These are phyloP conservation scores for Diuraphis noxia DNA, from an alignment of 1,140 invertebrate species.

Conservation along the genomic window DNA sequence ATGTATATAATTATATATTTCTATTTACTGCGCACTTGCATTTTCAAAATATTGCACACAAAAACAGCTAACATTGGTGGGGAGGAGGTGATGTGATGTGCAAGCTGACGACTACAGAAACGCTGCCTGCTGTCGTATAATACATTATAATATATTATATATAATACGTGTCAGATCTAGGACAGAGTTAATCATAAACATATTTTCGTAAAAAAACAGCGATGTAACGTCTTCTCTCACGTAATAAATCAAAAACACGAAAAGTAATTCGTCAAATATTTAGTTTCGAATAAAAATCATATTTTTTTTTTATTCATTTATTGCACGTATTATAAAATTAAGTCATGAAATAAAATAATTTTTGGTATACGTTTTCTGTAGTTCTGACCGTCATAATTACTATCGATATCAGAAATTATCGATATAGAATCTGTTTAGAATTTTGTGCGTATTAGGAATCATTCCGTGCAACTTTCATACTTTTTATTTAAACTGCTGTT, in stretches of 20 bases:
- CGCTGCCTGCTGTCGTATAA: neutral
- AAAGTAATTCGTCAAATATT: neutral
- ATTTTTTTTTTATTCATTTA: neutral
- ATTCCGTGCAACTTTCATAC: neutral
- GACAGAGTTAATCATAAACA: neutral
- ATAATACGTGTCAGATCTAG: neutral
- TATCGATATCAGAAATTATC: neutral
- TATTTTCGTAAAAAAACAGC: neutral
- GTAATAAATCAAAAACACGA: neutral
- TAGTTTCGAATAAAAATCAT: neutral
- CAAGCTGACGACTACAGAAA: neutral
- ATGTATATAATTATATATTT: neutral
- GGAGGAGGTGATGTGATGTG: neutral
- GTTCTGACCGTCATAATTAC: neutral
- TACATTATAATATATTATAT: neutral
- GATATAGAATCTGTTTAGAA: neutral
- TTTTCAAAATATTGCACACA: neutral
- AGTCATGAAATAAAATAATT: neutral
- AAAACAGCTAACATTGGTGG: neutral
- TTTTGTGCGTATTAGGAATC: neutral
- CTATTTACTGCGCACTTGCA: neutral
- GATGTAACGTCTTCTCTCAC: neutral
- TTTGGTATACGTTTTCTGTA: neutral
- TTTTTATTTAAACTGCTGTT: neutral
- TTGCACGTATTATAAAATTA: neutral